phyloP scores from a whole-genome alignment of 2,797 vertebrate genomes.

The Melopsittacus undulatus region DNA sequence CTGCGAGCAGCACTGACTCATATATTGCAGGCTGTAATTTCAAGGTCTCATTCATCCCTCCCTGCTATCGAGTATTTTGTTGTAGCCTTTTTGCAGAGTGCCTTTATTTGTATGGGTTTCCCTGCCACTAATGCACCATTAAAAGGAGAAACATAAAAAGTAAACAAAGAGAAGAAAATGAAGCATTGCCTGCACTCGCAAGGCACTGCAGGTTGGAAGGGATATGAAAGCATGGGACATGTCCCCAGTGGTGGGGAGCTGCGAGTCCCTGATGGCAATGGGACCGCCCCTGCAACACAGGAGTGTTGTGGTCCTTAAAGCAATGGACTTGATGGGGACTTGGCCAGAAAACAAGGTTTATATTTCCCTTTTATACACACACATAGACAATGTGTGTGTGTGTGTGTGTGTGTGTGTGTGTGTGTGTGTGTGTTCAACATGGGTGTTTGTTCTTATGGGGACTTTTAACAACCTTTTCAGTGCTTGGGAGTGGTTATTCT shows the following conservation, averaged over 20 bases:
- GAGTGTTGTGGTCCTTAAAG: background rate
- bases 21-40: conserved; percentile 3
- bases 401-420: background rate
- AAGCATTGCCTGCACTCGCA: background rate
- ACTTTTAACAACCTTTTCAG: background rate
- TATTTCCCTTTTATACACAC: background rate
- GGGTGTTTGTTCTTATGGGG: fast-evolving
- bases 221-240: fast-evolving
- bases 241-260: background rate
- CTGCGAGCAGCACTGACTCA: background rate
- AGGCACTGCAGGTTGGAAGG: background rate
- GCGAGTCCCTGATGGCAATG: background rate
- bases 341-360: background rate
- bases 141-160: background rate
- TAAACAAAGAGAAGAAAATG: background rate
- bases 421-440: background rate
- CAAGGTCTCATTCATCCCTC: conserved; percentile 23
- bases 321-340: background rate
- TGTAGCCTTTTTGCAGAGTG: background rate
- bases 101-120: background rate
- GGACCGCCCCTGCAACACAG: fast-evolving
- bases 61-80: background rate
- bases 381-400: background rate
- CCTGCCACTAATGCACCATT: background rate
- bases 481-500: background rate